Percentiles rank a stretch among this genome's conserved stretches.
These are phyloP conservation scores for Acipenser ruthenus DNA, from an alignment of 2,797 vertebrate genomes.

Conservation along the genomic window DNA sequence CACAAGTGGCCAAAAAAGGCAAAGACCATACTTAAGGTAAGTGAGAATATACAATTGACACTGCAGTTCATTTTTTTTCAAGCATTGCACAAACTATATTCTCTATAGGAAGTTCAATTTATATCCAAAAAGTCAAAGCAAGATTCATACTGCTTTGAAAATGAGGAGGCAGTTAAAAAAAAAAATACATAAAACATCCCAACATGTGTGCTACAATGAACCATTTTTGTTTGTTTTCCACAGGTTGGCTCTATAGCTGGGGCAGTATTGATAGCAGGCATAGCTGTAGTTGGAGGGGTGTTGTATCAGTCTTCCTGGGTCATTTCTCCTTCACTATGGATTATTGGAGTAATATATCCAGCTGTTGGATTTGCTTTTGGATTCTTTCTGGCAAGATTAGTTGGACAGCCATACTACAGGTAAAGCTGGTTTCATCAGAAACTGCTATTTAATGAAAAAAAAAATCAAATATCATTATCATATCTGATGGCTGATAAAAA, in stretches of 20 bases:
- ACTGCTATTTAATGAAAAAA: no score
- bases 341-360: conserved; percentile 84
- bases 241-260: conserved; percentile 81
- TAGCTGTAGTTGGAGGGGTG: conserved; percentile 79
- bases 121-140: neutral
- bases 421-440: conserved; percentile 33
- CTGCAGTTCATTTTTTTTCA: no score
- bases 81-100: no score
- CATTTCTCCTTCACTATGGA: conserved; percentile 78
- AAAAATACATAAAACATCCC: no score
- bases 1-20: conserved; percentile 69
- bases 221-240: conserved; percentile 5
- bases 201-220: neutral
- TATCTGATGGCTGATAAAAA: no score
- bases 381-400: conserved; percentile 72
- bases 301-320: conserved; percentile 86
- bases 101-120: no score
- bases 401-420: conserved; percentile 82
- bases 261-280: conserved; percentile 65
- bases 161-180: neutral
- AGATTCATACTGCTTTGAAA: neutral
- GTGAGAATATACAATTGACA: conserved; percentile 5
- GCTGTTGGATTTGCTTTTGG: conserved; percentile 76
- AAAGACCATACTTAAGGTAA: conserved; percentile 83
- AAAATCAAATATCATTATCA: no score